A percentile compares a stretch with the other conserved stretches of the same genome.
phyloP scores from a whole-genome alignment of 2,888 invertebrate genomes.

The Rhagophthalmus giganteus region DNA sequence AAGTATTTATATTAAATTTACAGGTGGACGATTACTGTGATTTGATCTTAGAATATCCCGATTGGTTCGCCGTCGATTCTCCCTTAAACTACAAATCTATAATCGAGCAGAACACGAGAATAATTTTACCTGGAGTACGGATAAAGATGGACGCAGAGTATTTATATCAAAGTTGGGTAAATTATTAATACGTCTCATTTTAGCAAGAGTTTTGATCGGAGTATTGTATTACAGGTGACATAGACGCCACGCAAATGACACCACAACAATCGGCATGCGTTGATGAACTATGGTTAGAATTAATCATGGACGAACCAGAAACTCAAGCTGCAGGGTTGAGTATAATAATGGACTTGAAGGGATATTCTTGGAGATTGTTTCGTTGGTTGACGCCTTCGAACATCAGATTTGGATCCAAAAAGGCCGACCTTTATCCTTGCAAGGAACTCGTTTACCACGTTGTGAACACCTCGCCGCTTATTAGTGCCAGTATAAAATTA shows the following conservation, averaged over 20 bases:
- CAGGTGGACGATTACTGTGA: slow-evolving; percentile 49
- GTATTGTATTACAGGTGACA: slow-evolving; percentile 16
- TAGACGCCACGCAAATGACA: slow-evolving; percentile 22
- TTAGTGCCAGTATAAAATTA: slow-evolving; percentile 44
- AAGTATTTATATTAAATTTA: too few relatives aligned
- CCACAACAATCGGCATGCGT: slow-evolving; percentile 33
- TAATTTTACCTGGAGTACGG: slow-evolving; percentile 43
- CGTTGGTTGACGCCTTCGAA: slow-evolving; percentile 50
- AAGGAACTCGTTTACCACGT: slow-evolving; percentile 48
- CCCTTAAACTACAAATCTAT: slow-evolving; percentile 41
- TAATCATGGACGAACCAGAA: slow-evolving; percentile 45
- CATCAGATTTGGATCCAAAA: slow-evolving; percentile 40
- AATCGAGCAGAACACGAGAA: slow-evolving; percentile 47
- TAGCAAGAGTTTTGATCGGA: too few relatives aligned
- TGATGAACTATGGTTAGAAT: slow-evolving; percentile 49
- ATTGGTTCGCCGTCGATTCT: slow-evolving; percentile 48
- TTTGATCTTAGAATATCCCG: slow-evolving; percentile 44
- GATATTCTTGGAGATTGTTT: slow-evolving; percentile 43
- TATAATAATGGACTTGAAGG: slow-evolving; percentile 49
- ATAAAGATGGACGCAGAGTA: slow-evolving; percentile 48
- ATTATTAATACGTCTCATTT: too few relatives aligned
- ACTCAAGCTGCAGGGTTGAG: slow-evolving; percentile 49
- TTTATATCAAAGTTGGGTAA: slow-evolving; percentile 40
- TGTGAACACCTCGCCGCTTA: slow-evolving; percentile 45
- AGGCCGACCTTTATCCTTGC: slow-evolving; percentile 43